Base-by-base conservation (phyloP, 2,888 invertebrate genomes). In the Hoplodrina blanda region DNA sequence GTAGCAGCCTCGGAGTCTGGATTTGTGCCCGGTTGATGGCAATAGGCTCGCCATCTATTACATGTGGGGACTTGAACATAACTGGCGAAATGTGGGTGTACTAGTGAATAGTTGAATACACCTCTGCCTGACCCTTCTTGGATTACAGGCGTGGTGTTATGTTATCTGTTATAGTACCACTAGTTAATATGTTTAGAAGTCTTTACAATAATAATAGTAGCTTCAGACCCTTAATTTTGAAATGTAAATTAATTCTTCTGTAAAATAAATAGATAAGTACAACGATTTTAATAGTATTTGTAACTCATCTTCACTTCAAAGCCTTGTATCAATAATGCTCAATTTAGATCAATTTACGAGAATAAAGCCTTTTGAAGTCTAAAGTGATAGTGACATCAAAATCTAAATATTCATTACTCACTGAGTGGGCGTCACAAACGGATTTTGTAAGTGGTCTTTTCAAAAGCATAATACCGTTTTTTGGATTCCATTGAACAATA, bases 251-350 rank as follows among this genome's bases (percentile, higher is more conserved):
- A 11, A 57, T 19, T 62, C 17, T 17, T 13, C 19, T 33, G 30
- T 15, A 0, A 25, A 57, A 30, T 37, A 37, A 52, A 61, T 33
- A 41, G 62, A 11, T 54, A n/a, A 57, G 8, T 30, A 46, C 33
- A 6, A 37, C 7, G 19, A 63, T 37, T 50, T 55, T 15, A 55
- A 52, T 65, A 25, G 19, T 37, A 60, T 73, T 71, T 46, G 15
- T 53, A 19, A 46, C 19, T 44, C 25, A 52, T 61, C 44, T 60
- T 52, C n/a, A 25, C 19, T 60, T 52, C 59, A 56, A 55, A 73
- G 46, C 46, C 50, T 66, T 73, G 73, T 73, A 66, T 60, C 59
- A 60, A 55, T 60, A 65, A 73, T 25, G 13, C 33, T 73, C 13
- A 10, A 73, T 55, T 73, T 52, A 44, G 55, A 44, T 55, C 59